Conservation (phyloP, 1,140 invertebrate genomes). For the Procambarus virginalis region DNA sequence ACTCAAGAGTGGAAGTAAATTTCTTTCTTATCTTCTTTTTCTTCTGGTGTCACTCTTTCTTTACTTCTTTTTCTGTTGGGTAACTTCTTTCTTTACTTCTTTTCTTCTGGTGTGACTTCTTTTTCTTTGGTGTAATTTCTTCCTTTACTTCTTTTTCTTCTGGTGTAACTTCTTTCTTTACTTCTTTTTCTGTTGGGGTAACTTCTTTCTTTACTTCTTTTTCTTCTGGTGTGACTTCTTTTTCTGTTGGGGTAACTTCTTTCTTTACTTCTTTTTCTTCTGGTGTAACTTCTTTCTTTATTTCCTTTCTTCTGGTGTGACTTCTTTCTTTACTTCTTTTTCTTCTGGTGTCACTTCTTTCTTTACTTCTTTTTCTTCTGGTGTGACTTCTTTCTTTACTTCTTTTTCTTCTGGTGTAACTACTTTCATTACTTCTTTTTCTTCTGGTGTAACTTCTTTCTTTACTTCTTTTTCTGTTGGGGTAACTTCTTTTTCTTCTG, state of each 20-base stretch:
- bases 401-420: not conserved
- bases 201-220: not conserved
- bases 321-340: conserved; percentile 9
- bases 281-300: not conserved
- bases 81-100: not conserved
- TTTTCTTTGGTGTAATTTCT: not conserved
- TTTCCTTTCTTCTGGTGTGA: not conserved
- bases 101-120: not conserved
- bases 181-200: not conserved
- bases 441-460: too few species aligned
- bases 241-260: not conserved
- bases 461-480: too few species aligned
- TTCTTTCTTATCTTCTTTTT: not conserved
- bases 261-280: not conserved
- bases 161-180: not conserved
- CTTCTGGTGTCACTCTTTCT: not conserved
- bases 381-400: not conserved
- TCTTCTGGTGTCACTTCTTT: not conserved
- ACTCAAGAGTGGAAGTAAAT: too few species aligned
- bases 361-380: not conserved
- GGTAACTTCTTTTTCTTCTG: too few species aligned
- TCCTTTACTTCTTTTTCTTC: not conserved
- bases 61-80: not conserved
- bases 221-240: not conserved
- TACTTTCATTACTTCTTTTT: not conserved